phyloP scores from a whole-genome alignment of 2,888 invertebrate species.

The Troides helena region DNA sequence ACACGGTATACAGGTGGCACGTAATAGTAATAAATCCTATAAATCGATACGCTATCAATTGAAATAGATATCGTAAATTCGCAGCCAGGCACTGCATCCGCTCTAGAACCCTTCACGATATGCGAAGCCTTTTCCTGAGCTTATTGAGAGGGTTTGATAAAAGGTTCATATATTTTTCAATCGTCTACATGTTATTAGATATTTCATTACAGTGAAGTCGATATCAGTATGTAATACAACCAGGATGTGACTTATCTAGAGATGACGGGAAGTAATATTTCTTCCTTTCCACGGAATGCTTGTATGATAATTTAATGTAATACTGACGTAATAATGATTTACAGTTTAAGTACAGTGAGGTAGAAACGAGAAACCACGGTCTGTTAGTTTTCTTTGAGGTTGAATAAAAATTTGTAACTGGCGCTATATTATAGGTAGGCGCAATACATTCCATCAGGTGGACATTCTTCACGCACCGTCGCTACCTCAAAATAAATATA shows the following conservation, averaged over 20 bases:
- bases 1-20: not conserved
- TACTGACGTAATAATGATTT: too few relatives aligned
- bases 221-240: not conserved
- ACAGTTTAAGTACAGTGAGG: too few relatives aligned
- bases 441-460: too few relatives aligned
- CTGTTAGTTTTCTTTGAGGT: too few relatives aligned
- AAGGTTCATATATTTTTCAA: not conserved
- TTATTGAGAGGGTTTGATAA: not conserved
- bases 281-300: not conserved
- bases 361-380: too few relatives aligned
- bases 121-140: not conserved
- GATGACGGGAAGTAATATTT: not conserved
- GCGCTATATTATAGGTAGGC: too few relatives aligned
- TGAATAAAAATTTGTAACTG: too few relatives aligned
- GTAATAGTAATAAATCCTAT: not conserved
- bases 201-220: not conserved
- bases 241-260: not conserved
- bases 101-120: not conserved
- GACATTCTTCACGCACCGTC: too few relatives aligned
- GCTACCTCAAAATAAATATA: too few relatives aligned
- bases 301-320: not conserved
- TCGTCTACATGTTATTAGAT: not conserved
- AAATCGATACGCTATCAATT: not conserved
- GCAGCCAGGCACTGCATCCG: not conserved
- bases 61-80: conserved; percentile 1